Percentiles rank a stretch among this genome's conserved stretches.
phyloP scores from a whole-genome alignment of 2,113 vertebrate species.

The Opisthocomus hoazin region DNA sequence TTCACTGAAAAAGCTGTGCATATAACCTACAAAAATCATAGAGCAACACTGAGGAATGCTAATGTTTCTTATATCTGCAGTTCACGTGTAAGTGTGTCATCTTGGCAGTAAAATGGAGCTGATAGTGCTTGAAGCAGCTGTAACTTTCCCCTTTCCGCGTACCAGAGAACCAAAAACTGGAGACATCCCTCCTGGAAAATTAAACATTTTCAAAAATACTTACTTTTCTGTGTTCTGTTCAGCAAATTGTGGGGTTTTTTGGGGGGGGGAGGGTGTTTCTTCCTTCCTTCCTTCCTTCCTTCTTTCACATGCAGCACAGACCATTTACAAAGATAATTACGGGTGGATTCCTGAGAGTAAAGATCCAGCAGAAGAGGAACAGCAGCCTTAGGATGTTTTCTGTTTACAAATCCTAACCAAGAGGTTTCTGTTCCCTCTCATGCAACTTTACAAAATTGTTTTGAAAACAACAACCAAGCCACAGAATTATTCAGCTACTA shows the following conservation, averaged over 20 bases:
- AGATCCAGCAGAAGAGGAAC: background rate
- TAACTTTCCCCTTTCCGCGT: background rate
- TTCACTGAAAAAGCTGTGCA: background rate
- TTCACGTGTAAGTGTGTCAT: background rate
- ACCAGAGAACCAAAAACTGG: background rate
- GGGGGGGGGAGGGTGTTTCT: too few species aligned
- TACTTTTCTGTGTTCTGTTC: background rate
- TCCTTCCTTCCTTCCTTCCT: fast-evolving
- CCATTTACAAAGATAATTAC: background rate
- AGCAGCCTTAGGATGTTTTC: background rate
- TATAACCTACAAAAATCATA: background rate
- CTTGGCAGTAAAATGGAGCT: background rate
- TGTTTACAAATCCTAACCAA: background rate
- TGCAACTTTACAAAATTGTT: background rate
- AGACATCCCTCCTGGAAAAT: background rate
- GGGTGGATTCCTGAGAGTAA: background rate
- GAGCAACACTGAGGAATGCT: background rate
- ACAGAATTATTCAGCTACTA: background rate
- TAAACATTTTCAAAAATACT: background rate
- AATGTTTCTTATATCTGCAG: background rate
- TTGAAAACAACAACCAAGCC: slow-evolving; percentile 13
- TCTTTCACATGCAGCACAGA: background rate
- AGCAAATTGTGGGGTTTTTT: background rate
- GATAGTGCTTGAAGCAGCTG: background rate
- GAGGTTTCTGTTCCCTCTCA: background rate